Evolutionary conservation across 2,888 invertebrate genomes (phyloP).

Genomic region (Rotaria socialis): DNA sequence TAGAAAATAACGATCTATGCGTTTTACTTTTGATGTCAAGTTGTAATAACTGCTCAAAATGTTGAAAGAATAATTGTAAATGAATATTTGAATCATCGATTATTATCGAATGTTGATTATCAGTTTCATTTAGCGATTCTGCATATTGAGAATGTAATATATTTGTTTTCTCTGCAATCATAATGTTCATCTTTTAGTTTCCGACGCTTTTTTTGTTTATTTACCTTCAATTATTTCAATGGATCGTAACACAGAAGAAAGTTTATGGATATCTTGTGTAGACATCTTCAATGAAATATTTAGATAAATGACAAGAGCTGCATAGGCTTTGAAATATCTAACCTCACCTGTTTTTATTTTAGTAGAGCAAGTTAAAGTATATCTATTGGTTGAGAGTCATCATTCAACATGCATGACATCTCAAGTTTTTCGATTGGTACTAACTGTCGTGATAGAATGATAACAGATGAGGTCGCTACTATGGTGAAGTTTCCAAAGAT

Average conservation of each 20-base stretch:
- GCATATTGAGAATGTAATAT: not conserved
- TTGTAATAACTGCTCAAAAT: constrained; percentile 8
- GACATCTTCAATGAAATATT: not conserved
- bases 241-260: not conserved
- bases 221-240: constrained; percentile 25
- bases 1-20: not conserved
- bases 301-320: not conserved
- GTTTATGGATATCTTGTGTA: constrained; percentile 32
- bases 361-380: not conserved
- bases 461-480: not conserved
- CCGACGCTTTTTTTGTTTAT: not conserved
- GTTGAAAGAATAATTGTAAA: constrained; percentile 20
- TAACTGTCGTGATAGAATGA: not conserved
- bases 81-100: not conserved
- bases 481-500: not conserved
- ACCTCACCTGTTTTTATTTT: not conserved
- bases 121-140: not conserved
- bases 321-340: not conserved
- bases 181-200: no score
- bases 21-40: not conserved
- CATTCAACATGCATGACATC: not conserved
- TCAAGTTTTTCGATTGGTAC: not conserved
- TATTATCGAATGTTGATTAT: not conserved
- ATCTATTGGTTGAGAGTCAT: not conserved
- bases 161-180: not conserved